These are phyloP conservation scores for Tubulanus polymorphus DNA, from an alignment of 2,888 invertebrate species.

Conservation along the genomic window DNA sequence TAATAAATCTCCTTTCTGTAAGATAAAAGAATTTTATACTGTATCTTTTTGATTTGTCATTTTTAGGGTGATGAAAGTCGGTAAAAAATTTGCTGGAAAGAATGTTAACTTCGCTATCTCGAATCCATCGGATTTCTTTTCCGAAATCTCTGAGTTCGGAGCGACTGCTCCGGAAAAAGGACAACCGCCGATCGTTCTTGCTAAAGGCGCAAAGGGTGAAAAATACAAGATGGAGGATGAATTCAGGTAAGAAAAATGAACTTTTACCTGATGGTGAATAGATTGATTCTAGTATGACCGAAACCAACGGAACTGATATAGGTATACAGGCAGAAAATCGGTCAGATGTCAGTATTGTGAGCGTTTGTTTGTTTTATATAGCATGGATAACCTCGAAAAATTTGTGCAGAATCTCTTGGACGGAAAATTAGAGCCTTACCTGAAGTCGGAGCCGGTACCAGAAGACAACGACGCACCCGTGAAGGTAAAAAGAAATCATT, in stretches of 20 bases:
- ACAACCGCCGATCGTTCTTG: conserved; percentile 86
- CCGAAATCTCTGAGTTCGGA: conserved; percentile 92
- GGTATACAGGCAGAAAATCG: too few relatives aligned
- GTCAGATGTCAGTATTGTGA: too few relatives aligned
- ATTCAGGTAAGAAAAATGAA: conserved; percentile 73
- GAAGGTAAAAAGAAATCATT: conserved; percentile 34
- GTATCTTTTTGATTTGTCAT: too few relatives aligned
- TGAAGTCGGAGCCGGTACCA: conserved; percentile 93
- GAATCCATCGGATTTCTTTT: conserved; percentile 87
- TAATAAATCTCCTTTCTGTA: too few relatives aligned
- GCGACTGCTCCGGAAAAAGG: conserved; percentile 65
- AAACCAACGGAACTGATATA: too few relatives aligned
- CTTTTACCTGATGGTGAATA: too few relatives aligned
- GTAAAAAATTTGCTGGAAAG: conserved; percentile 61
- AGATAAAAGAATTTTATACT: too few relatives aligned
- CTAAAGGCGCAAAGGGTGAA: conserved; percentile 75
- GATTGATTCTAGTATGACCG: too few relatives aligned
- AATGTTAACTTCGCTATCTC: conserved; percentile 83
- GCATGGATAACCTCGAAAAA: conserved; percentile 75
- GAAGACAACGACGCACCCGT: conserved; percentile 67
- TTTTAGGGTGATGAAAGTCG: conserved; percentile 78
- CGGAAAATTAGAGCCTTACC: conserved; percentile 80
- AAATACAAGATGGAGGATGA: conserved; percentile 87
- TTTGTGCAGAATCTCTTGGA: conserved; percentile 81
- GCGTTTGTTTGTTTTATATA: too few relatives aligned